phyloP scores from a whole-genome alignment of 2,888 invertebrate species.

The Drosophila borborema region DNA sequence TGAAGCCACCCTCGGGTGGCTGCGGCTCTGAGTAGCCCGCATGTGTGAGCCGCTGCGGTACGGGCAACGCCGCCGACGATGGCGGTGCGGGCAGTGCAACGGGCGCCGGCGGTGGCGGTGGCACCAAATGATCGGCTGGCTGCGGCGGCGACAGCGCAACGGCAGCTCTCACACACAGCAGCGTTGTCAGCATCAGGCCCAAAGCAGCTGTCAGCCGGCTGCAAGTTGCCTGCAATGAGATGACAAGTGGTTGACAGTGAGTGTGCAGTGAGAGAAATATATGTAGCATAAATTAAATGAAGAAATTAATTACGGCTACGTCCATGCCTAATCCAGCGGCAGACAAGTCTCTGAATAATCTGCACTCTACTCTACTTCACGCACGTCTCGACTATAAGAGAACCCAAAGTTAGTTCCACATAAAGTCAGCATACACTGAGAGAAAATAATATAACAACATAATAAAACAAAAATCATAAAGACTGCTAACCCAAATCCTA shows the following conservation, averaged over 20 bases:
- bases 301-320: neutral
- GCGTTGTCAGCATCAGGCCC: slow-evolving; percentile 28
- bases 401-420: too few relatives aligned
- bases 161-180: slow-evolving; percentile 27
- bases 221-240: slow-evolving; percentile 38
- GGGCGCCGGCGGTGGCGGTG: slow-evolving; percentile 71
- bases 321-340: too few relatives aligned
- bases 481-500: too few relatives aligned
- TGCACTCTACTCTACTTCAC: too few relatives aligned
- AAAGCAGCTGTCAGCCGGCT: slow-evolving; percentile 44
- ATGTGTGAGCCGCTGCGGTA: slow-evolving; percentile 44
- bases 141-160: slow-evolving; percentile 36
- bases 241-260: slow-evolving; percentile 21
- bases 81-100: slow-evolving; percentile 6
- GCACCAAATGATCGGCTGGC: slow-evolving; percentile 82
- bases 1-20: slow-evolving; percentile 70
- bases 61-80: slow-evolving; percentile 27
- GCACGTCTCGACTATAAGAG: too few relatives aligned
- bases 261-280: slow-evolving; percentile 1
- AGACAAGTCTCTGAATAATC: too few relatives aligned
- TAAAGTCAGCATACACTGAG: too few relatives aligned
- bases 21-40: slow-evolving; percentile 39
- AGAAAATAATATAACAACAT: neutral
- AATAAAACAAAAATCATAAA: neutral
- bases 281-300: neutral